A percentile compares a stretch with the other conserved stretches of the same genome.
Conservation (phyloP, 1,140 invertebrate species). For the Drosophila simulans region DNA sequence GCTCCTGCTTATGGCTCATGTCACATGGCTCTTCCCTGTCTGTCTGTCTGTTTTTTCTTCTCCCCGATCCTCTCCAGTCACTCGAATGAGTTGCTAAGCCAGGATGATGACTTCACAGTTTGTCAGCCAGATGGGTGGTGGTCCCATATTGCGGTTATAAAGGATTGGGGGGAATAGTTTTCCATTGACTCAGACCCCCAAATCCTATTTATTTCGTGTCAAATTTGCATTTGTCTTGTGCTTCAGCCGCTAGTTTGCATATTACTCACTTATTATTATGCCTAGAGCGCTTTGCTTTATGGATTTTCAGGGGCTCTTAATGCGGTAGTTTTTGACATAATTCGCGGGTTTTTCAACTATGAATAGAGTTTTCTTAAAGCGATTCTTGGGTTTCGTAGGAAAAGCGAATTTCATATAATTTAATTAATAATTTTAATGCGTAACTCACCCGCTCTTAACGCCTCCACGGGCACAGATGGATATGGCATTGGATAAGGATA, state of each 20-base stretch:
- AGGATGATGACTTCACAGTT: constrained; percentile 84
- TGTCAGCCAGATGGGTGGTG: constrained; percentile 72
- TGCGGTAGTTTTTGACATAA: not conserved
- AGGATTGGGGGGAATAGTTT: constrained; percentile 52
- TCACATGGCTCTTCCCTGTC: constrained; percentile 35
- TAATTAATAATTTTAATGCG: too few relatives aligned
- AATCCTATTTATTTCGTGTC: constrained; percentile 55
- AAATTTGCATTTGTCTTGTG: constrained; percentile 76
- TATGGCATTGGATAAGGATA: constrained; percentile 97
- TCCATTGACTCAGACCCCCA: constrained; percentile 2
- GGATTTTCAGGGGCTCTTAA: constrained; percentile 8
- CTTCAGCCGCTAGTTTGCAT: not conserved
- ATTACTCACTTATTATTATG: constrained; percentile 52
- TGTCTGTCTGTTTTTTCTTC: constrained; percentile 14
- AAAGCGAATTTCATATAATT: too few relatives aligned
- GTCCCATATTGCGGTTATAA: constrained; percentile 25
- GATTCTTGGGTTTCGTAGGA: not conserved
- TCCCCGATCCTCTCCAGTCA: constrained; percentile 43
- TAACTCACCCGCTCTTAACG: constrained; percentile 91
- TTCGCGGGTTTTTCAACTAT: constrained; percentile 1
- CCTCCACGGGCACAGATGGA: constrained; percentile 95
- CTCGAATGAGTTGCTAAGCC: constrained; percentile 81
- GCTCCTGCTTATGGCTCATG: constrained; percentile 43
- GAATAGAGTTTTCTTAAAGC: not conserved
- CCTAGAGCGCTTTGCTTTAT: constrained; percentile 30